phyloP scores from a whole-genome alignment of 2,797 vertebrate species.

The Dryobates pubescens region DNA sequence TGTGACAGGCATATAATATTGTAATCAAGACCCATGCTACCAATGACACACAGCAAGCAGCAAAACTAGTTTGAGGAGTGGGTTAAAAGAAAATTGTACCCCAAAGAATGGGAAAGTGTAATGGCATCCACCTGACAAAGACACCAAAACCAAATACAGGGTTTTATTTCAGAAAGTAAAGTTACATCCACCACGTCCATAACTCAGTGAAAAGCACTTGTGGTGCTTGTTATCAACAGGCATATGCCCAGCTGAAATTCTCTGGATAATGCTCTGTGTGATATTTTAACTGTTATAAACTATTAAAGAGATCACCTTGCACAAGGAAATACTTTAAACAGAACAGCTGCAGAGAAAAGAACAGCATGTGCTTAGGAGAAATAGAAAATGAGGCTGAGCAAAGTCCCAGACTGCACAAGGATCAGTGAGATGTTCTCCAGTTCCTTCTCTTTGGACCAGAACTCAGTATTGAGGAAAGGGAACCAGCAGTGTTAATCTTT shows the following conservation, averaged over 20 bases:
- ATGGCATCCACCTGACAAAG: background rate
- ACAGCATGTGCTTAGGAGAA: background rate
- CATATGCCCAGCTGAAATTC: accelerated
- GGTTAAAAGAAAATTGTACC: background rate
- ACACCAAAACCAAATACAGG: background rate
- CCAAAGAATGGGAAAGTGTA: background rate
- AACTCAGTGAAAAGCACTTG: background rate
- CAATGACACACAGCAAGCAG: background rate
- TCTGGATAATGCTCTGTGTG: background rate
- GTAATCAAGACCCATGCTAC: background rate
- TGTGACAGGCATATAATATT: background rate
- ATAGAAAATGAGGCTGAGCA: background rate
- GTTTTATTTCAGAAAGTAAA: background rate
- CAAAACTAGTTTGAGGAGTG: background rate
- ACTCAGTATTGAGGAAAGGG: background rate
- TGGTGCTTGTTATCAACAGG: background rate
- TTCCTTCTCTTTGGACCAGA: background rate
- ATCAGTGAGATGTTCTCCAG: background rate
- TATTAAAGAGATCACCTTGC: background rate
- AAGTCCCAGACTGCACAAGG: background rate
- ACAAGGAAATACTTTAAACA: background rate
- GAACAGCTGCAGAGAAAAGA: background rate
- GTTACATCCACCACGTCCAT: background rate
- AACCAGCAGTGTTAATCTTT: background rate
- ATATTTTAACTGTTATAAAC: background rate